Evolutionary conservation across 2,797 vertebrate genomes (phyloP).

Genomic region (Chelmon rostratus): DNA sequence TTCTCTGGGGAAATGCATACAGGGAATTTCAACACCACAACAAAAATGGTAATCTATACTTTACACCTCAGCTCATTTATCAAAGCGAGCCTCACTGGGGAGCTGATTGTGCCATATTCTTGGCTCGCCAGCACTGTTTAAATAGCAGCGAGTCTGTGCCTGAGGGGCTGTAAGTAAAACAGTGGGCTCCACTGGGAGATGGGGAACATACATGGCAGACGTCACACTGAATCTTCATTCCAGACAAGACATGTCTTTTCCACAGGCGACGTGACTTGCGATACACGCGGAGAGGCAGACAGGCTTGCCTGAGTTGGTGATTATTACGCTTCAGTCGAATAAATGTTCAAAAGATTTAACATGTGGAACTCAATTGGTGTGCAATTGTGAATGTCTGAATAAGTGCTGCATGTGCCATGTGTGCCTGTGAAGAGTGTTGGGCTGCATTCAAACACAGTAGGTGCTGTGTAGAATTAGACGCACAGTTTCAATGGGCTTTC

Average conservation of each 20-base stretch:
- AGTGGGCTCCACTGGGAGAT: slow-evolving; percentile 55
- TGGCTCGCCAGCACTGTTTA: slow-evolving; percentile 60
- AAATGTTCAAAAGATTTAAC: slow-evolving; percentile 21
- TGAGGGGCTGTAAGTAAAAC: slow-evolving; percentile 60
- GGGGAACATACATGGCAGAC: slow-evolving; percentile 65
- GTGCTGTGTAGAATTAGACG: slow-evolving; percentile 9
- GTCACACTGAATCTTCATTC: slow-evolving; percentile 52
- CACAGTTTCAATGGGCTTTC: background rate
- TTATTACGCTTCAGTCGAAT: slow-evolving; percentile 39
- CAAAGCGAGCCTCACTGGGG: slow-evolving; percentile 65
- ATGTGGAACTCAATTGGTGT: slow-evolving; percentile 25
- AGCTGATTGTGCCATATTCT: slow-evolving; percentile 67
- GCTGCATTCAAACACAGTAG: slow-evolving; percentile 18
- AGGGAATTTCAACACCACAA: slow-evolving; percentile 51
- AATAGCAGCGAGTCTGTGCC: slow-evolving; percentile 60
- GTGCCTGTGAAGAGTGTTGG: slow-evolving; percentile 16
- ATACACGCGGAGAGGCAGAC: slow-evolving; percentile 46
- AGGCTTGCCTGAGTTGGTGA: slow-evolving; percentile 31
- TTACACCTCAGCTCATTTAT: slow-evolving; percentile 71
- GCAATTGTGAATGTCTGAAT: slow-evolving; percentile 29
- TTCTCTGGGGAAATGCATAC: slow-evolving; percentile 47
- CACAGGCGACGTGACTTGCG: slow-evolving; percentile 47
- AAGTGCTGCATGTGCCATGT: background rate
- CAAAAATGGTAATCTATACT: slow-evolving; percentile 73
- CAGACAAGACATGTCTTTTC: slow-evolving; percentile 49